Base-by-base conservation (phyloP, 2,888 invertebrate genomes). In the Neuroscelio doddi region DNA sequence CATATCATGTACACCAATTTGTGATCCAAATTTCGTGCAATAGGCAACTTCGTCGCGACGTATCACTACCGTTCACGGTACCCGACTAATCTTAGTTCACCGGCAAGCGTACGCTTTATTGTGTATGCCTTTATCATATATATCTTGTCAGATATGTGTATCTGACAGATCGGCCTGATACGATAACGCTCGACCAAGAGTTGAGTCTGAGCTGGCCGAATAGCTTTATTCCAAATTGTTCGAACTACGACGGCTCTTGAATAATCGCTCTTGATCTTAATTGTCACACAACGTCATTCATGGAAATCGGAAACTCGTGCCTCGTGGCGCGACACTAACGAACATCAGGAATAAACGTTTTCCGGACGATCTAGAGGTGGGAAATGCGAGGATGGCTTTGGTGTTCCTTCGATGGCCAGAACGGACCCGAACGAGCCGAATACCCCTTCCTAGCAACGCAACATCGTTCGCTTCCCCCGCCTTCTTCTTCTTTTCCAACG, bases 371-470 rank as follows among this genome's bases (percentile, higher is more conserved):
- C 68, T 68, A 50, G 62, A 69, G 70, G 66, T 72, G 70, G 70
- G 68, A 68, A 71, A 71, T 66, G 68, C 69, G 62, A 70, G 67
- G 69, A 68, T 69, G 70, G 70, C 64, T 73, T 71, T 71, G 47
- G 63, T 53, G 47, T 53, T 53, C 30, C 45, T 44, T 26, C 47
- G 57, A 32, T 49, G 53, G 45, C 44, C 47, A 51, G 61, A 57
- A 55, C 62, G 47, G 56, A 55, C 46, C 50, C 44, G 42, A 29
- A 59, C 47, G 52, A 58, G 36, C 44, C 44, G 65, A 65, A 62
- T 64, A 58, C 59, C 58, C 63, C 67, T 69, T 65, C 58, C 62
- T 49, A 21, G 36, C 29, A 36, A 16, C 46, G n/a, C n/a, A 50
- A 17, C 39, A 26, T 44, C 65, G 44, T 44, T 42, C 38, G 36